These are phyloP conservation scores for Apamea anceps DNA, from an alignment of 2,888 invertebrate species.

Conservation along the genomic window DNA sequence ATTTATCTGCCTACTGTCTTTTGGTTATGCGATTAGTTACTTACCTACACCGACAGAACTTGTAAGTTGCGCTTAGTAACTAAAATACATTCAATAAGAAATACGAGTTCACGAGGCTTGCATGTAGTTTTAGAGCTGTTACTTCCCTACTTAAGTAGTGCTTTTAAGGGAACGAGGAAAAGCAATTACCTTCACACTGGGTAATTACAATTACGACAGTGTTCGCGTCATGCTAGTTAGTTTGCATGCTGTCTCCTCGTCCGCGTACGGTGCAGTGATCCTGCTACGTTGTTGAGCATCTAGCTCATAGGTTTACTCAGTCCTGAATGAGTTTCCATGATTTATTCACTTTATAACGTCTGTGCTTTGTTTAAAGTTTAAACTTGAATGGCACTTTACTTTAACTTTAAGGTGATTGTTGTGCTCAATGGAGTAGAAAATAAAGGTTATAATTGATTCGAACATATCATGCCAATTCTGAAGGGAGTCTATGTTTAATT, in stretches of 20 bases:
- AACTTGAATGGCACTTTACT: constrained; percentile 6
- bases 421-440: not conserved
- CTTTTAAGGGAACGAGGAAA: constrained; percentile 72
- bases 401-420: not conserved
- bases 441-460: not conserved
- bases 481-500: not conserved
- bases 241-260: constrained; percentile 60
- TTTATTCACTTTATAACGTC: constrained; percentile 44
- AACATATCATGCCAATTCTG: not conserved
- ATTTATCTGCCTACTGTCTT: not conserved
- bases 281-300: constrained; percentile 28
- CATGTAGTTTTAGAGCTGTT: constrained; percentile 61
- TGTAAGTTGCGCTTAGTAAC: not conserved
- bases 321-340: constrained; percentile 33
- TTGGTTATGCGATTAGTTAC: no score
- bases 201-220: constrained; percentile 75
- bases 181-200: constrained; percentile 75
- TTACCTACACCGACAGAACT: not conserved
- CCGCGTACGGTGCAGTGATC: constrained; percentile 49
- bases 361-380: constrained; percentile 24
- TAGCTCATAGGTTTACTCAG: constrained; percentile 43
- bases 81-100: constrained; percentile 50
- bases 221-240: constrained; percentile 68
- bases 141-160: constrained; percentile 70
- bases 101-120: constrained; percentile 41